phyloP scores from a whole-genome alignment of 2,797 vertebrate species.

The Rhinichthys osculus region DNA sequence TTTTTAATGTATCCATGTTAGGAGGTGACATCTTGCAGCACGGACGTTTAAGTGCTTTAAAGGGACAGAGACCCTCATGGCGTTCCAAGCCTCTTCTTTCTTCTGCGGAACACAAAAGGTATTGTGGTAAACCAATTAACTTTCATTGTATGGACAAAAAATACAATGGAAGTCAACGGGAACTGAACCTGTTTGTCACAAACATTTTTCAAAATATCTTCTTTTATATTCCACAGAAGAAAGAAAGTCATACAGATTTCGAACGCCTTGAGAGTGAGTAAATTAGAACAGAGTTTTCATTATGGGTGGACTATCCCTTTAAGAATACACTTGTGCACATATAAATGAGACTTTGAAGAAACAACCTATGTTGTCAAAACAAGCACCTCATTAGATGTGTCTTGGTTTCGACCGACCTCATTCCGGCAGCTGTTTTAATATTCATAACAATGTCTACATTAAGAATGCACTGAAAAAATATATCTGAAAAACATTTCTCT shows the following conservation, averaged over 20 bases:
- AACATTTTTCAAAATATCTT: neutral
- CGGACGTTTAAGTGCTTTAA: neutral
- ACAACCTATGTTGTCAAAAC: conserved; percentile 45
- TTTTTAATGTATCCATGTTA: conserved; percentile 19
- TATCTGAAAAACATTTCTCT: conserved; percentile 15
- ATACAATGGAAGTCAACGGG: neutral
- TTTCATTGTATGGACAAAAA: neutral
- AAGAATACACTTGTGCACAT: neutral
- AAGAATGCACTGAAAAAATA: conserved; percentile 32
- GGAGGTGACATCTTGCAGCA: neutral
- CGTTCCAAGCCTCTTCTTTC: neutral
- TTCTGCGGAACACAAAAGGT: neutral
- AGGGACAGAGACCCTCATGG: neutral
- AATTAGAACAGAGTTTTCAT: neutral
- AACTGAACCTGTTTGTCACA: neutral
- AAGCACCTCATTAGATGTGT: conserved; percentile 49
- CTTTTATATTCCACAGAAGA: neutral
- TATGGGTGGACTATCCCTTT: neutral
- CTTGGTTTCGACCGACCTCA: conserved; percentile 28
- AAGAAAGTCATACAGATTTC: neutral
- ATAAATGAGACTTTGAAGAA: conserved; percentile 46
- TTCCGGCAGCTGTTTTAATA: conserved; percentile 49
- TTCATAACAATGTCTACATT: conserved; percentile 40
- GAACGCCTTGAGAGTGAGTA: neutral
- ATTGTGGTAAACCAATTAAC: neutral